Evolutionary conservation across 1,140 invertebrate genomes (phyloP), one percentile per base, ranked within the genome.

Genomic region (Zophobas morio): DNA sequence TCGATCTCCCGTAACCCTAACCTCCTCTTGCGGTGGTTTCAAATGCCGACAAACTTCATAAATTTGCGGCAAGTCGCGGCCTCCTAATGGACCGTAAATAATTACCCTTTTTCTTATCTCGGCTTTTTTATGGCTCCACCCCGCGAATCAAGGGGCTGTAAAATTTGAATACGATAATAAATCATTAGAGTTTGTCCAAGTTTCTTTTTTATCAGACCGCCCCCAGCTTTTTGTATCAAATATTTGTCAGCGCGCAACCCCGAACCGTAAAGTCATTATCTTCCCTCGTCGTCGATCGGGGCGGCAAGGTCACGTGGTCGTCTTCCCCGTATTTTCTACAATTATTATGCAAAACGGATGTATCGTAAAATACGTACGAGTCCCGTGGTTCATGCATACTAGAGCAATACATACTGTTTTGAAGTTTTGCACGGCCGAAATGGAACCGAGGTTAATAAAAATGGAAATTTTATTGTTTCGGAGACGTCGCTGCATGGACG

Each of bases 401-500:
- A 51, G 3, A 51, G n/a, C 49, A n/a, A 6, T 20, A 20, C 4
- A 4, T 4, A 57, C 32, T 57, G 54, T 57, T 57, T 35, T 35
- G 2, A 8, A 33, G 54, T 57, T 57, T 4, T 4, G 3, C 49
- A 20, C 6, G n/a, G n/a, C 33, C 54, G 32, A 35, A 57, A 57
- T 57, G 54, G 54, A 35, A 57, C 42, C 33, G 60, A 1, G 60
- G 6, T 66, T 66, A 46, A 66, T 66, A 66, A 66, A 66, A 66
- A 66, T 66, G 60, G 60, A 66, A 66, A 46, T 66, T 66, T 66
- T 66, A 63, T 66, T 66, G 37, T 66, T 42, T 66, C 60, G 37
- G 37, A 35, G 36, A 51, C n/a, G 49, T 51, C 49, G 49, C 49
- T 51, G n/a, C 49, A 51, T 20, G n/a, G 20, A 51, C 49, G n/a